Evolutionary conservation across 2,888 invertebrate species (phyloP).

Genomic region (Geotrupes spiniger): DNA sequence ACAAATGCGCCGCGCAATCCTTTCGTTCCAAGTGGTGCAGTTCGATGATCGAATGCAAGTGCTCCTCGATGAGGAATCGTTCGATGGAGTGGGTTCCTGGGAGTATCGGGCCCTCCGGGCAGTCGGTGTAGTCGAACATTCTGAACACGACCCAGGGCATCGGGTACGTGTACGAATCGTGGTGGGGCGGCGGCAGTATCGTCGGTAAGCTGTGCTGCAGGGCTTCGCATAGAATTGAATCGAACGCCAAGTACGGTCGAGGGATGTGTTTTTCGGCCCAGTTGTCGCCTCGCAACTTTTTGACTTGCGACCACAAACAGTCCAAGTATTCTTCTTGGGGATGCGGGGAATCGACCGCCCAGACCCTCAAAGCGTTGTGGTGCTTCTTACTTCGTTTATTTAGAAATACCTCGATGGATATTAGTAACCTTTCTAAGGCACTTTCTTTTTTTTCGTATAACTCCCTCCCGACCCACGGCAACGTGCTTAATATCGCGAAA

Average conservation of each 20-base stretch:
- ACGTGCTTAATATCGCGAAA: slow-evolving; percentile 83
- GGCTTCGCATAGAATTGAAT: slow-evolving; percentile 92
- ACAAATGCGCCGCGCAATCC: slow-evolving; percentile 88
- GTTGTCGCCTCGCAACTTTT: slow-evolving; percentile 87
- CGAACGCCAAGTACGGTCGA: slow-evolving; percentile 93
- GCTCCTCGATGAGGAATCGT: slow-evolving; percentile 95
- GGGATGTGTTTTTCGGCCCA: slow-evolving; percentile 97
- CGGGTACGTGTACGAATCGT: slow-evolving; percentile 86
- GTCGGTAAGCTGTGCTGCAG: slow-evolving; percentile 92
- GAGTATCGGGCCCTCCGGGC: slow-evolving; percentile 86
- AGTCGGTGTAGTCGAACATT: slow-evolving; percentile 99
- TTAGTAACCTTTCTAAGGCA: slow-evolving; percentile 84
- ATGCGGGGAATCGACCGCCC: slow-evolving; percentile 92
- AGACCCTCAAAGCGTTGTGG: slow-evolving; percentile 88
- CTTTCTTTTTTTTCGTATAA: slow-evolving; percentile 95
- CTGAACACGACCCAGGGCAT: slow-evolving; percentile 93
- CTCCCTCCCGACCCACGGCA: slow-evolving; percentile 96
- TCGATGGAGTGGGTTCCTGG: slow-evolving; percentile 98
- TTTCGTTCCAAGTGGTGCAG: slow-evolving; percentile 86
- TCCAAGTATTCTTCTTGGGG: slow-evolving; percentile 96
- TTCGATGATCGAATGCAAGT: slow-evolving; percentile 89
- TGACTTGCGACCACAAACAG: slow-evolving; percentile 92
- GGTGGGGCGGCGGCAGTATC: slow-evolving; percentile 90
- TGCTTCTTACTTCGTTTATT: slow-evolving; percentile 92
- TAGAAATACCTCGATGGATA: slow-evolving; percentile 88